Evolutionary conservation across 2,797 vertebrate genomes (phyloP), one percentile per base, ranked within the genome.

Genomic region (Jordanella pulchra): DNA sequence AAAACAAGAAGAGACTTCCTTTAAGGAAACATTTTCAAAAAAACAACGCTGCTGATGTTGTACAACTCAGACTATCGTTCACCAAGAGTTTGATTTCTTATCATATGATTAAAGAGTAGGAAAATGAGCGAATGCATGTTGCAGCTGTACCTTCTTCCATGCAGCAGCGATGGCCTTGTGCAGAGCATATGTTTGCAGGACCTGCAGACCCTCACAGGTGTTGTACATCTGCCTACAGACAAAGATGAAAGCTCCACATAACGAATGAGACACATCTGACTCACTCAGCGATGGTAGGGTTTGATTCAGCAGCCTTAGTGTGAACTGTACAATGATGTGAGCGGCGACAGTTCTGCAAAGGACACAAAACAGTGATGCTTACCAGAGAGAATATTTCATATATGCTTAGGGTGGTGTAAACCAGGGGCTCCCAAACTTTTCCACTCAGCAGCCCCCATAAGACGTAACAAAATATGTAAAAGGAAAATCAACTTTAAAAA

Each of bases 241-340:
- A 61, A 96, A 97, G 91, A 98, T 91, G 76, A 98, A 99, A 77
- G 96, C 96, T 72, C 96, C 96, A 82, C 96, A 97, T 71, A 97
- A 77, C 1, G 87, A 30, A 15, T 90, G 89, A n/a, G 92, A 85
- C 55, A 85, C 39, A 69, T 95, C 90, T 0, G 89, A 92, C 73
- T 94, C 94, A 39, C 90, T 81, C 67, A 94, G 89, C 1, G 83
- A 67, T n/a, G 91, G 87, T 83, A 95, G 73, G 27, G 95, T 90
- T 2, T 95, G 94, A 55, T 93, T 92, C 81, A 99, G 95, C 80
- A 99, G 94, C 83, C 92, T 95, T 91, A 96, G 95, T n/a, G 96
- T 96, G 89, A 99, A 98, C 82, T 92, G 94, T 6, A 95, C 94
- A 25, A 98, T 92, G 67, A 95, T 77, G 71, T 96, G 95, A 78